Evolutionary conservation across 2,888 invertebrate genomes (phyloP), one percentile per base, ranked within the genome.

Genomic region (Onchidella celtica): DNA sequence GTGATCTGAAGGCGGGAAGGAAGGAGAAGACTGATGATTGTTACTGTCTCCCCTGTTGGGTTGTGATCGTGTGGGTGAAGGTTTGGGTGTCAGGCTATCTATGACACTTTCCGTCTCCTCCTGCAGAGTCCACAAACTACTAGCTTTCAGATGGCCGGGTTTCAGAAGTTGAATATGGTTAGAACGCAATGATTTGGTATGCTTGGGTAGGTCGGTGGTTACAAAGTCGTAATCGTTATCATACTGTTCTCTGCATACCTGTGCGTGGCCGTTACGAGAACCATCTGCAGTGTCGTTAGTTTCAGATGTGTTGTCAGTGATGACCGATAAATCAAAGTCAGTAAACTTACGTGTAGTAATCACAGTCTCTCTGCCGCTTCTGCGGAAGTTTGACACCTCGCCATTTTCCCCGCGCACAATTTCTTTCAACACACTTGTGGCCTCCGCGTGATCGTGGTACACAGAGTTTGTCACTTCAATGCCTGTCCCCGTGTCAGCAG

Each of bases 111-210:
- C 81, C n/a, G 81, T 69, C 75, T 81, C 81, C 40, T 81, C 81
- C 55, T 81, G 74, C 47, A 81, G n/a, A 21, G 81, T 75, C 81
- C 81, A 81, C 59, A 81, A 38, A 69, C 69, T 75, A n/a, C 75
- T 81, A 29, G 81, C 29, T 38, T 75, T 74, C 9, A 75, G n/a
- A 9, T 81, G 75, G 21, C 69, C 75, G n/a, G 68, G 36, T 36
- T 81, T 75, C n/a, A 75, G n/a, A 59, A 57, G 40, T 17, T 59
- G 69, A 17, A 68, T 40, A 3, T 69, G 72, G 27, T 73, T 73
- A 21, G 59, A 61, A 38, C 70, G 47, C 27, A 55, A 11, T 29
- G 47, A 32, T 14, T 55, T 40, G 0, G 57, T n/a, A 6, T 21
- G 34, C 9, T 29, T 47, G 11, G 70, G 72, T 32, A 65, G 55